A percentile compares a stretch with the other conserved stretches of the same genome.
phyloP scores from a whole-genome alignment of 2,888 invertebrate genomes.

The Boloria selene region DNA sequence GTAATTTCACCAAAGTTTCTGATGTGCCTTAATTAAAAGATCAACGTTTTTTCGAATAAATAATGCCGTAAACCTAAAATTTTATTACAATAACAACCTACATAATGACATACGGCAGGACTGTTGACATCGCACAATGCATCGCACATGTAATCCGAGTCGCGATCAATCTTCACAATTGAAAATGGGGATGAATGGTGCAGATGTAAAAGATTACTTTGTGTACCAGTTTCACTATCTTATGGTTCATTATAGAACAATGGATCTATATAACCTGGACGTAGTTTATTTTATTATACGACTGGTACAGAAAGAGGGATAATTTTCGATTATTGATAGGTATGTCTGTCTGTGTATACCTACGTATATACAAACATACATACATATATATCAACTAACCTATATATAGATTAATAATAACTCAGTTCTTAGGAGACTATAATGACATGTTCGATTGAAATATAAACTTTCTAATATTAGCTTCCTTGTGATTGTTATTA shows the following conservation, averaged over 20 bases:
- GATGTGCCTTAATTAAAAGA: no score
- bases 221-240: conserved; percentile 25
- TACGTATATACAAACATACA: no score
- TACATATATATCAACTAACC: no score
- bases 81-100: conserved; percentile 3
- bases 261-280: conserved; percentile 2
- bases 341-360: no score
- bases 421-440: no score
- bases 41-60: neutral
- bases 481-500: no score
- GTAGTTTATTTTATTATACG: neutral
- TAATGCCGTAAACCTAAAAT: conserved; percentile 5
- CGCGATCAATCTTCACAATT: conserved; percentile 47
- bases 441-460: no score
- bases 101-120: conserved; percentile 23
- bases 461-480: no score
- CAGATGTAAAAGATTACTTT: conserved; percentile 46
- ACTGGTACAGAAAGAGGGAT: no score
- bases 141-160: conserved; percentile 47
- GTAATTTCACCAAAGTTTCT: no score
- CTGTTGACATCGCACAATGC: conserved; percentile 44
- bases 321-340: no score
- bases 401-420: no score
- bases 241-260: conserved; percentile 20
- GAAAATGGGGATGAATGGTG: conserved; percentile 42